phyloP scores from a whole-genome alignment of 2,888 invertebrate genomes.

The Calliphora vomitoria region DNA sequence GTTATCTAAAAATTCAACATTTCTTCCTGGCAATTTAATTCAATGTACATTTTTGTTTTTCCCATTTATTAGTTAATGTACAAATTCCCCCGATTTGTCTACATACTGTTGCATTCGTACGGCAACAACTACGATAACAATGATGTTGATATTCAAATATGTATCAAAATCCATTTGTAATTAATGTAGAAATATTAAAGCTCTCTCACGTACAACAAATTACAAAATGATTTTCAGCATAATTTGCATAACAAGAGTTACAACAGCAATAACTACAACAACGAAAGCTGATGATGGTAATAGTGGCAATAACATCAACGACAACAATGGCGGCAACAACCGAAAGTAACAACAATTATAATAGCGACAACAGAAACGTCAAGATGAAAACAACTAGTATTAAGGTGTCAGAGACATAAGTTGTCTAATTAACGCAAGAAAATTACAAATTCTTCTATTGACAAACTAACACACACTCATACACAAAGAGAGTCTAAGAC shows the following conservation, averaged over 20 bases:
- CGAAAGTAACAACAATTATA: slow-evolving; percentile 27
- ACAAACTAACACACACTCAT: slow-evolving; percentile 27
- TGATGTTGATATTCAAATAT: slow-evolving; percentile 26
- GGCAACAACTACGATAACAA: slow-evolving; percentile 12
- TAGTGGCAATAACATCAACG: slow-evolving; percentile 23
- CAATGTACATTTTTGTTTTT: too few species aligned
- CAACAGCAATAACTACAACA: slow-evolving; percentile 23
- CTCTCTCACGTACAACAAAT: slow-evolving; percentile 65
- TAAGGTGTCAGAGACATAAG: slow-evolving; percentile 71
- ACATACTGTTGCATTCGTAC: slow-evolving; percentile 7
- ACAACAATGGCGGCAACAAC: neutral
- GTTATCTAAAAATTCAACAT: too few species aligned
- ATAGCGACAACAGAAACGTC: slow-evolving; percentile 45
- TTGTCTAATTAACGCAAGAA: slow-evolving; percentile 73
- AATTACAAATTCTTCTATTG: slow-evolving; percentile 60
- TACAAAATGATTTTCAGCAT: slow-evolving; percentile 66
- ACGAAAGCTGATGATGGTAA: neutral
- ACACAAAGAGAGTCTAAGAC: neutral
- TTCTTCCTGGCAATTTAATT: too few species aligned
- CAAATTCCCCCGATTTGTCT: neutral
- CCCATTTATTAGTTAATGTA: too few species aligned
- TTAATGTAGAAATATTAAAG: slow-evolving; percentile 63
- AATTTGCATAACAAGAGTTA: slow-evolving; percentile 63
- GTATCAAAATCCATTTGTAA: slow-evolving; percentile 68
- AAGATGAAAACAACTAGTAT: slow-evolving; percentile 57